Evolutionary conservation across 2,113 vertebrate genomes (phyloP), one percentile per base, ranked within the genome.

Genomic region (Thryonomys swinderianus): DNA sequence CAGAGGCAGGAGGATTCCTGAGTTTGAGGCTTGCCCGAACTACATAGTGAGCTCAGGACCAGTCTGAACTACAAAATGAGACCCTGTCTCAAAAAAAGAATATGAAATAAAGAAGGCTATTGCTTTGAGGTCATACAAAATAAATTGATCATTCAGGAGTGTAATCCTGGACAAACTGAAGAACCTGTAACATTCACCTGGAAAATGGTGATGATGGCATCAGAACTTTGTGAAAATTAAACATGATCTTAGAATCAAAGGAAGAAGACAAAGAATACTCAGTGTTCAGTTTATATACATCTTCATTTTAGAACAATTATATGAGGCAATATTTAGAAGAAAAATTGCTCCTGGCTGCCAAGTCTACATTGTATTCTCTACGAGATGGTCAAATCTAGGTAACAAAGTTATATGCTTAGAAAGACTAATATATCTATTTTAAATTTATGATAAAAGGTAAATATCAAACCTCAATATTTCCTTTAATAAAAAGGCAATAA

Each of bases 261-360:
- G 20, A 74, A 64, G 30, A 48, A 66, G 7, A 17, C 4, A 3
- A 45, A 30, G 17, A 0, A 8, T 2, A 27, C 0, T 40, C 4
- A 84, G 78, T 55, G 1, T 1, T 55, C 20, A 66, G 40, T 9
- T 11, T 25, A 40, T n/a, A 23, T 4, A 7, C 34, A 25, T 78
- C 3, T 45, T 85, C 1, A 42, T 30, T 71, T 73, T 83, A 37
- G 2, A 82, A 37, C 3, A 80, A 45, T 59, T 40, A 1, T 87
- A 57, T 53, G 12, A 92, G 30, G 59, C 67, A 59, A 13, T 40
- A 3, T 51, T 66, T 3, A 66, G 48, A 48, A 21, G 3, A 76
- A 86, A 78, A 62, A 30, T 16, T 16, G 3, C 42, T 57, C 23
- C 25, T 51, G n/a, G 12, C 64, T 71, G 21, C 6, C 13, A 83